Conservation (phyloP, 2,797 vertebrate genomes). For the Cyprinella venusta region DNA sequence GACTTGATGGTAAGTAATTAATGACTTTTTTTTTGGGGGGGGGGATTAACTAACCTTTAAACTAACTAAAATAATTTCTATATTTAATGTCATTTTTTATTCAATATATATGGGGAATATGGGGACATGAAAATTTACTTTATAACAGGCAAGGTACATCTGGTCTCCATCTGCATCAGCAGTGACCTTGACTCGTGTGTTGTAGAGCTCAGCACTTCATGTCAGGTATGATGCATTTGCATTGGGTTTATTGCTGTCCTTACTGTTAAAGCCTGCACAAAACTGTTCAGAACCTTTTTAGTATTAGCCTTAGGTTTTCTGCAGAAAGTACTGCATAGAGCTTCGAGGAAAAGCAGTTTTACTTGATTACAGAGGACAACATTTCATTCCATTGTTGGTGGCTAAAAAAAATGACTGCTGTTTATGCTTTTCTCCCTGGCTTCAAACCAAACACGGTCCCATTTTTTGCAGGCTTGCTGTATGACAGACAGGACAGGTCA, state of each 20-base stretch:
- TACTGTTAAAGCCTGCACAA: background rate
- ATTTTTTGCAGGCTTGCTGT: background rate
- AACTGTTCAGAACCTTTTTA: background rate
- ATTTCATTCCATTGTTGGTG: conserved; percentile 3
- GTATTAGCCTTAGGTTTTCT: background rate
- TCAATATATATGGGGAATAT: background rate
- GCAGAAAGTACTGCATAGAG: background rate
- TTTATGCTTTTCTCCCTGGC: conserved; percentile 4
- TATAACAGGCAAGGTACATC: background rate
- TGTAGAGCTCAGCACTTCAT: conserved; percentile 3
- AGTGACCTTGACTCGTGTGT: conserved; percentile 6
- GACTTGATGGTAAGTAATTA: background rate
- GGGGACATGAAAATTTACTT: background rate
- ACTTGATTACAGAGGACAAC: background rate
- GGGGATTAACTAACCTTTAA: background rate
- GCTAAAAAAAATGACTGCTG: background rate
- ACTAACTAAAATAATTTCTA: background rate
- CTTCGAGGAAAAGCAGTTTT: background rate
- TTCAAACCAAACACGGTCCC: background rate
- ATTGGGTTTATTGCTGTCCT: background rate
- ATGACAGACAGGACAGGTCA: conserved; percentile 10
- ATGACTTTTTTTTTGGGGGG: background rate
- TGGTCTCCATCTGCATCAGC: conserved; percentile 9
- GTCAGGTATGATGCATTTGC: background rate
- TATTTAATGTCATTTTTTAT: background rate